Evolutionary conservation across 1,140 invertebrate genomes (phyloP).

Genomic region (Heliconius melpomene): DNA sequence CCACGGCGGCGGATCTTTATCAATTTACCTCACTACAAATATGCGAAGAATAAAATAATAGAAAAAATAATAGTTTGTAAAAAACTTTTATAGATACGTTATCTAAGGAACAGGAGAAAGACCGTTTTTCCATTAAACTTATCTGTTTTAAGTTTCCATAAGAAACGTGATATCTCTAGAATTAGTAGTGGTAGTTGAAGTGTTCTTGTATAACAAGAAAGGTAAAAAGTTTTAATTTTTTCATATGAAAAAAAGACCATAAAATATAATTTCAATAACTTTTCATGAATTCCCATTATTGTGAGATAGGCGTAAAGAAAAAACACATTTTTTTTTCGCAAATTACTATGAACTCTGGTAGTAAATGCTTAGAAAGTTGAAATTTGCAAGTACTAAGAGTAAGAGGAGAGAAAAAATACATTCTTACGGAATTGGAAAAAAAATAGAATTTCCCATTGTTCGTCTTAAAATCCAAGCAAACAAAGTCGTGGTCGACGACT

Average conservation of each 20-base stretch:
- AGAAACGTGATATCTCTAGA: constrained; percentile 9
- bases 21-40: background rate
- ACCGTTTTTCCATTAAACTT: constrained; percentile 14
- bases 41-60: background rate
- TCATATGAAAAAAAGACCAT: background rate
- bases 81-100: background rate
- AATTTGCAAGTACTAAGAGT: too few species aligned
- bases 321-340: too few species aligned
- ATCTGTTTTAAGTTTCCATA: constrained; percentile 1
- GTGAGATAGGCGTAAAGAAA: too few species aligned
- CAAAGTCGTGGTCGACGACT: too few species aligned
- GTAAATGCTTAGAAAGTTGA: too few species aligned
- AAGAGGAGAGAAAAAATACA: too few species aligned
- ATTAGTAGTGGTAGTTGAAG: background rate
- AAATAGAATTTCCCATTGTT: too few species aligned
- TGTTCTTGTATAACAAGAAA: background rate
- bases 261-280: too few species aligned
- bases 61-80: background rate
- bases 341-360: too few species aligned
- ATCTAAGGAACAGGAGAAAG: background rate
- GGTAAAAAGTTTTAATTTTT: background rate
- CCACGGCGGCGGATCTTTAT: background rate
- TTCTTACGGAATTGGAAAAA: too few species aligned
- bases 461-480: too few species aligned
- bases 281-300: too few species aligned